These are phyloP conservation scores for Hirundichthys speculiger DNA, from an alignment of 2,113 vertebrate species.

Conservation along the genomic window DNA sequence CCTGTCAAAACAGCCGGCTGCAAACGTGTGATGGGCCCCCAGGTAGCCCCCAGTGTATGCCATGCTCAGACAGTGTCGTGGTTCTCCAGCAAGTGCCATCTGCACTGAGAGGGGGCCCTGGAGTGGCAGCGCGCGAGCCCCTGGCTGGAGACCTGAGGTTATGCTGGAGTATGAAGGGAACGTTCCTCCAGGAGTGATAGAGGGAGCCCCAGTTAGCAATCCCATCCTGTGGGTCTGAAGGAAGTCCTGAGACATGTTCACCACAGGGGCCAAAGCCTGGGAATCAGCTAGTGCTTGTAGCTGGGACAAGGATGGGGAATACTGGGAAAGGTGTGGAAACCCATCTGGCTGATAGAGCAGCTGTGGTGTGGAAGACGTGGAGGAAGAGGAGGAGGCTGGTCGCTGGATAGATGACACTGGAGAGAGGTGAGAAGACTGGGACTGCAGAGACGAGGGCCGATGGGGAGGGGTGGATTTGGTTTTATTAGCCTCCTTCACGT, in stretches of 20 bases:
- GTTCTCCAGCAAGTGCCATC: slow-evolving; percentile 81
- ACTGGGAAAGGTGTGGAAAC: slow-evolving; percentile 80
- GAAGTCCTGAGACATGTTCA: slow-evolving; percentile 83
- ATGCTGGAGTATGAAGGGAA: slow-evolving; percentile 76
- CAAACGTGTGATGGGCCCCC: slow-evolving; percentile 75
- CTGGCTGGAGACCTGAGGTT: slow-evolving; percentile 67
- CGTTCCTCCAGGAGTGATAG: slow-evolving; percentile 54
- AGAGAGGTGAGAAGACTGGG: slow-evolving; percentile 72
- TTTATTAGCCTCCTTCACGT: slow-evolving; percentile 86
- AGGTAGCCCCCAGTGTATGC: slow-evolving; percentile 83
- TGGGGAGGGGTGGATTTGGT: slow-evolving; percentile 82
- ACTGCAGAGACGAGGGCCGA: slow-evolving; percentile 65
- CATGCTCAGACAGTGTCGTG: slow-evolving; percentile 79
- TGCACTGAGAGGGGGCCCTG: slow-evolving; percentile 84
- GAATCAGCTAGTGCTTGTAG: slow-evolving; percentile 83
- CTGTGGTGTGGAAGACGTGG: slow-evolving; percentile 76
- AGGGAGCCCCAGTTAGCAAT: slow-evolving; percentile 60
- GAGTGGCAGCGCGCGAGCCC: slow-evolving; percentile 74
- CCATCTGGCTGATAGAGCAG: slow-evolving; percentile 84
- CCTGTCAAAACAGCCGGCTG: slow-evolving; percentile 86
- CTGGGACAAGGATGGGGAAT: slow-evolving; percentile 76
- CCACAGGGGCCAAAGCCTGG: slow-evolving; percentile 83
- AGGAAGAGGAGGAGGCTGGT: slow-evolving; percentile 59
- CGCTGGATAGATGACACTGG: slow-evolving; percentile 69
- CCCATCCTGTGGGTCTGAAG: slow-evolving; percentile 81